Percentiles rank a stretch among this genome's conserved stretches.
These are phyloP conservation scores for Parotia lawesii DNA, from an alignment of 2,113 vertebrate species.

Conservation along the genomic window DNA sequence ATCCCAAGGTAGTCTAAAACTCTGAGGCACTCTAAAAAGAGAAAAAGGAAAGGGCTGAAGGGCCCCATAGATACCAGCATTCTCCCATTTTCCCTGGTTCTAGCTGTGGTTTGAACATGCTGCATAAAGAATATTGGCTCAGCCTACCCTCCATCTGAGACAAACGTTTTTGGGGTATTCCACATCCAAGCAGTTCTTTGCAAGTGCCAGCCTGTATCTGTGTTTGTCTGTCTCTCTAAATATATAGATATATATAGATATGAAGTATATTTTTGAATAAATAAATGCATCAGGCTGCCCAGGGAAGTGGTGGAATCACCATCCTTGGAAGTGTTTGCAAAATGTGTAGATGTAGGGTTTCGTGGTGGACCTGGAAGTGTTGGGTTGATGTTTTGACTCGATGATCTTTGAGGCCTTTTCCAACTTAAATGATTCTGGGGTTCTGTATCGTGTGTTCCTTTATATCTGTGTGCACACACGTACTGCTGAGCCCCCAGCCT, in stretches of 20 bases:
- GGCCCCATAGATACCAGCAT: neutral
- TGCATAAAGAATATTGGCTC: neutral
- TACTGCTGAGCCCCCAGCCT: neutral
- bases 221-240: neutral
- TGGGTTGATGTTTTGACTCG: neutral
- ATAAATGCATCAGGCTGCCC: neutral
- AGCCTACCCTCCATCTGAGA: neutral
- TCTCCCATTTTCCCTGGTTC: neutral
- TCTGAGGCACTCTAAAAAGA: neutral
- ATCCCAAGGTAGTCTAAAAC: neutral
- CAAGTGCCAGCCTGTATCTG: neutral
- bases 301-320: neutral
- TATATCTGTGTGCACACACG: fast-evolving
- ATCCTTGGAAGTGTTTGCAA: neutral
- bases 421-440: neutral
- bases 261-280: neutral
- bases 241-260: neutral
- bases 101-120: fast-evolving
- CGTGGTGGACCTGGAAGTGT: neutral
- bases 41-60: neutral
- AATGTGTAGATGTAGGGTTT: neutral
- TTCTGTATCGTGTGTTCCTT: neutral
- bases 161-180: neutral
- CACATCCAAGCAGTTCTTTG: neutral
- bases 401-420: neutral